Conservation (phyloP, 2,113 vertebrate species). For the Meles meles region DNA sequence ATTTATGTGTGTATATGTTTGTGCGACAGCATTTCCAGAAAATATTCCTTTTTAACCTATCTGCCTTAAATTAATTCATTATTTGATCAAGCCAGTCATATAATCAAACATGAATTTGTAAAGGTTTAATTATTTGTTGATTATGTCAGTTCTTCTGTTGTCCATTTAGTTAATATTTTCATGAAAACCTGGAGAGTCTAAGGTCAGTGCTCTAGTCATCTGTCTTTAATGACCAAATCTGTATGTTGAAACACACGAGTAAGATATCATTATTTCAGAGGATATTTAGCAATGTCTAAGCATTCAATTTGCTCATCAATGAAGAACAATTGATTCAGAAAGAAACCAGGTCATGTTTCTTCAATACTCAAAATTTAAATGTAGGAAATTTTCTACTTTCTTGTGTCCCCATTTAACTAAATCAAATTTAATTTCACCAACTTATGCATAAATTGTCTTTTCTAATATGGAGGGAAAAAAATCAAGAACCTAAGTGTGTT, state of each 20-base stretch:
- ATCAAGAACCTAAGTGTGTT: background rate
- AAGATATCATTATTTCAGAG: conserved; percentile 27
- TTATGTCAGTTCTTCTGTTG: background rate
- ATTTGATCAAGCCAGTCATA: background rate
- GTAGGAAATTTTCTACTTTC: background rate
- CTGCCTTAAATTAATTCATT: background rate
- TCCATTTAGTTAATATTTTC: conserved; percentile 9
- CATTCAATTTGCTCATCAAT: conserved; percentile 7
- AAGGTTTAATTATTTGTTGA: background rate
- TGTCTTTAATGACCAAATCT: background rate
- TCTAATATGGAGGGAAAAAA: background rate
- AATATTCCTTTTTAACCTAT: background rate
- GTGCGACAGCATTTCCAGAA: background rate
- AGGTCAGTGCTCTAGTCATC: background rate
- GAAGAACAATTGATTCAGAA: background rate
- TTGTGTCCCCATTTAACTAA: background rate
- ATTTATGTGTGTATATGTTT: background rate
- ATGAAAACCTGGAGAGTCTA: background rate
- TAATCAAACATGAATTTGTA: background rate
- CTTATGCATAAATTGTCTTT: background rate
- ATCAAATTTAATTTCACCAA: background rate
- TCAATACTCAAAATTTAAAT: background rate
- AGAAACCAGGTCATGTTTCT: conserved; percentile 23
- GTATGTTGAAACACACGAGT: background rate
- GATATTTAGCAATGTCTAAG: background rate